Conservation (phyloP, 1,140 invertebrate species). For the Pomacea maculata region DNA sequence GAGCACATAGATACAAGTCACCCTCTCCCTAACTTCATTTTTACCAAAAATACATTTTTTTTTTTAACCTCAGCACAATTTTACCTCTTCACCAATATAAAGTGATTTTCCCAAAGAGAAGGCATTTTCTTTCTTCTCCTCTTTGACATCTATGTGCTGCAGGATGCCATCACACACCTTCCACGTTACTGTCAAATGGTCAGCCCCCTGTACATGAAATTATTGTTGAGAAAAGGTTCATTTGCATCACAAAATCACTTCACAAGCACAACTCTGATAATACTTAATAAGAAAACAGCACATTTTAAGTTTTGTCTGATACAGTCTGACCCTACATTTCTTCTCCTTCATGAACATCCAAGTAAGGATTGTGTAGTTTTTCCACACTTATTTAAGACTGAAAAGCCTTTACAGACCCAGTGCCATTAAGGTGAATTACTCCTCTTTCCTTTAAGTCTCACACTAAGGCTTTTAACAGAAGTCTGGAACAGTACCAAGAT, state of each 20-base stretch:
- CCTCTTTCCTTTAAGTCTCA: too few species aligned
- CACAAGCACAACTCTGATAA: background rate
- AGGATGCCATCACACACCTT: slow-evolving; percentile 94
- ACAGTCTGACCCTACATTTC: too few species aligned
- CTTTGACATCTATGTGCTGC: slow-evolving; percentile 94
- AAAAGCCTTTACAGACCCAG: too few species aligned
- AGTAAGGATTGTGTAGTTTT: too few species aligned
- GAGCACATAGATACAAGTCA: background rate
- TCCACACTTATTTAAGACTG: too few species aligned
- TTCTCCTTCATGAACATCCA: too few species aligned
- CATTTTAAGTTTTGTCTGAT: too few species aligned
- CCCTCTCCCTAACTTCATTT: background rate
- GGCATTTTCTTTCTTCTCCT: slow-evolving; percentile 96
- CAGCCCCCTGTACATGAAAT: slow-evolving; percentile 74
- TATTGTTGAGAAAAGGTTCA: background rate
- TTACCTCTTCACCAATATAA: slow-evolving; percentile 64
- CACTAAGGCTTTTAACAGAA: too few species aligned
- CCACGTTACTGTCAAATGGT: slow-evolving; percentile 98
- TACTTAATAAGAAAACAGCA: too few species aligned
- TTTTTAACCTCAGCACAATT: background rate
- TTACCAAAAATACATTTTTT: background rate
- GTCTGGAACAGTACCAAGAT: too few species aligned
- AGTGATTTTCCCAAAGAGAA: slow-evolving; percentile 92
- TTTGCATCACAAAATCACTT: background rate
- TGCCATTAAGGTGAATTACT: too few species aligned